A percentile compares a stretch with the other conserved stretches of the same genome.
phyloP scores from a whole-genome alignment of 1,140 invertebrate genomes.

The Cyrtorhinus lividipennis region DNA sequence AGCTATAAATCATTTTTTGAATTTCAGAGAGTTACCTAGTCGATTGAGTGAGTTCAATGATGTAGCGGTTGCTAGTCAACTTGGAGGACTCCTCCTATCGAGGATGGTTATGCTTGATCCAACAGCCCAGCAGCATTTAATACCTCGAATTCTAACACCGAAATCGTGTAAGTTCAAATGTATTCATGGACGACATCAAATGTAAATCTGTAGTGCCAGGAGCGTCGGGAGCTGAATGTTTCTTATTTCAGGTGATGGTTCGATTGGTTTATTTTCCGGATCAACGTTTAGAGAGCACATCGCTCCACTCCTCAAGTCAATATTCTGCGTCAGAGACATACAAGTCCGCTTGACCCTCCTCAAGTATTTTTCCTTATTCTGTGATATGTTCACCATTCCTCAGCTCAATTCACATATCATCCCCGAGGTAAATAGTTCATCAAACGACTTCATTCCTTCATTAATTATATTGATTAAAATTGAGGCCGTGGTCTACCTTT shows the following conservation, averaged over 20 bases:
- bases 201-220: neutral
- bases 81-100: conserved; percentile 57
- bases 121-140: conserved; percentile 54
- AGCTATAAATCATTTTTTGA: conserved; percentile 1
- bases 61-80: conserved; percentile 57
- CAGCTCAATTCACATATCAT: conserved; percentile 52
- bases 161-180: conserved; percentile 35
- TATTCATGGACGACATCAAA: neutral
- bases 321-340: conserved; percentile 60
- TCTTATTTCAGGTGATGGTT: conserved; percentile 27
- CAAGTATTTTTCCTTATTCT: conserved; percentile 52
- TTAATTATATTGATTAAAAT: too few relatives aligned
- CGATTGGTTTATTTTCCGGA: conserved; percentile 39
- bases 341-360: conserved; percentile 55
- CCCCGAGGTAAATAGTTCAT: conserved; percentile 46
- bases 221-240: too few relatives aligned
- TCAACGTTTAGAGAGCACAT: conserved; percentile 50
- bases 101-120: conserved; percentile 65
- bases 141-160: conserved; percentile 58
- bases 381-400: conserved; percentile 49
- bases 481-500: too few relatives aligned
- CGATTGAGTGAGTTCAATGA: conserved; percentile 55
- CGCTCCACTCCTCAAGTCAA: conserved; percentile 53
- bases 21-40: conserved; percentile 37
- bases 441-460: conserved; percentile 14